Percentiles rank a stretch among this genome's conserved stretches.
Evolutionary conservation across 2,797 vertebrate genomes (phyloP).

Genomic region (Kryptolebias ocellatus): DNA sequence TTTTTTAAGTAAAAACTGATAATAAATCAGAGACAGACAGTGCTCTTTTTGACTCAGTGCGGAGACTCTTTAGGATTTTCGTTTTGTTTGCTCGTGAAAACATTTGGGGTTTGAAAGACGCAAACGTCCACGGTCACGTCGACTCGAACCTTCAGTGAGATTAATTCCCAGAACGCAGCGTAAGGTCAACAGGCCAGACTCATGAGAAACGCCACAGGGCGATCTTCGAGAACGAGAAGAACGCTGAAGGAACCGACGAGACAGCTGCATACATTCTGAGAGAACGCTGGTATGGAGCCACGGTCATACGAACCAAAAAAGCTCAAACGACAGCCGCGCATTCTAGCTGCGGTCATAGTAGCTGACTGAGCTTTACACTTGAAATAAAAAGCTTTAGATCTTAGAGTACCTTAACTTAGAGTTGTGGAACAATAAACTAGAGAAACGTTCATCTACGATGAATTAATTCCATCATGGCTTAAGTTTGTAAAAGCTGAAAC

Average conservation of each 20-base stretch:
- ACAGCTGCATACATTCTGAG: neutral
- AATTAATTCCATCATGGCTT: constrained; percentile 30
- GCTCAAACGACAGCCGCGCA: constrained; percentile 10
- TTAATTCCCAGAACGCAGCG: constrained; percentile 14
- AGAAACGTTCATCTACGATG: constrained; percentile 12
- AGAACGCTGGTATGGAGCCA: constrained; percentile 23
- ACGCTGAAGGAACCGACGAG: constrained; percentile 1
- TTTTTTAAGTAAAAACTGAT: constrained; percentile 38
- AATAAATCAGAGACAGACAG: constrained; percentile 30
- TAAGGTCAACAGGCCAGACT: neutral
- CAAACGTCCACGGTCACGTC: neutral
- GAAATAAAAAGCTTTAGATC: constrained; percentile 25
- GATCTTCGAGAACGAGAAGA: constrained; percentile 9
- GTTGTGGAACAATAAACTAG: constrained; percentile 34
- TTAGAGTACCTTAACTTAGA: constrained; percentile 30
- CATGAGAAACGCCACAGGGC: neutral
- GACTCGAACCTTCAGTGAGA: neutral
- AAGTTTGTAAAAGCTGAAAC: constrained; percentile 3
- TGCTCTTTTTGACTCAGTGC: neutral
- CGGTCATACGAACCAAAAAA: constrained; percentile 27
- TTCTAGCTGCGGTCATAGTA: constrained; percentile 3
- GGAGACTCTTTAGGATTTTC: neutral
- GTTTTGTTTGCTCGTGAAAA: too few relatives aligned
- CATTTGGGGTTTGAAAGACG: neutral
- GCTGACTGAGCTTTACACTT: constrained; percentile 13